A percentile compares a stretch with the other conserved stretches of the same genome.
These are phyloP conservation scores for Mystacornis crossleyi DNA, from an alignment of 2,113 vertebrate species.

Conservation along the genomic window DNA sequence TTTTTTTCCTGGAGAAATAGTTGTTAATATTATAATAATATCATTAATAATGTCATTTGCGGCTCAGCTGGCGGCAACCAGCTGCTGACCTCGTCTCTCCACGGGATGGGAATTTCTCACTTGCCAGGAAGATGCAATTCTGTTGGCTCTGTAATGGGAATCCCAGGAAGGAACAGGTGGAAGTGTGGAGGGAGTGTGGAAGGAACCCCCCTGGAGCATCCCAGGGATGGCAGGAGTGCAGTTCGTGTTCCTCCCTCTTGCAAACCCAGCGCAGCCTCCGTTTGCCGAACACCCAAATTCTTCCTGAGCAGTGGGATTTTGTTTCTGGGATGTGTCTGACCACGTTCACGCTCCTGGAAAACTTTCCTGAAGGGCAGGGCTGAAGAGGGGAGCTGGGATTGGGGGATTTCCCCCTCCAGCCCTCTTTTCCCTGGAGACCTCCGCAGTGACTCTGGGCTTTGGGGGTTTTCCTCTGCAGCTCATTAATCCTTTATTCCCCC, in stretches of 20 bases:
- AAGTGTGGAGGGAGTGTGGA: background rate
- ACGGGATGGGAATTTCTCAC: background rate
- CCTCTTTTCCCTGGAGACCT: background rate
- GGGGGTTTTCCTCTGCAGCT: background rate
- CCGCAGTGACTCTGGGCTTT: background rate
- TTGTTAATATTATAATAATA: background rate
- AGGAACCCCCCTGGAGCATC: background rate
- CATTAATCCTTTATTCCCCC: background rate
- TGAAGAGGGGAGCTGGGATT: background rate
- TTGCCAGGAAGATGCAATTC: background rate
- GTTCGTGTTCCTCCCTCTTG: background rate
- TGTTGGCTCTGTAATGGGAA: background rate
- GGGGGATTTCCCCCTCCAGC: background rate
- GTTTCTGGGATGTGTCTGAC: background rate
- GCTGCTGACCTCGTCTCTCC: background rate
- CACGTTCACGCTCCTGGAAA: background rate
- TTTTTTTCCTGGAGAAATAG: background rate
- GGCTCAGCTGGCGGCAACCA: conserved; percentile 4
- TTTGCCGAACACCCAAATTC: background rate
- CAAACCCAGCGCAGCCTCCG: background rate
- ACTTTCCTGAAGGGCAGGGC: background rate
- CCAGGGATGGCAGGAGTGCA: background rate
- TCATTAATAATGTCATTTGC: background rate
- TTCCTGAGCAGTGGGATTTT: background rate
- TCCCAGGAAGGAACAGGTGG: background rate